Base-by-base conservation (phyloP, 2,113 vertebrate genomes). In the Mastomys natalensis region DNA sequence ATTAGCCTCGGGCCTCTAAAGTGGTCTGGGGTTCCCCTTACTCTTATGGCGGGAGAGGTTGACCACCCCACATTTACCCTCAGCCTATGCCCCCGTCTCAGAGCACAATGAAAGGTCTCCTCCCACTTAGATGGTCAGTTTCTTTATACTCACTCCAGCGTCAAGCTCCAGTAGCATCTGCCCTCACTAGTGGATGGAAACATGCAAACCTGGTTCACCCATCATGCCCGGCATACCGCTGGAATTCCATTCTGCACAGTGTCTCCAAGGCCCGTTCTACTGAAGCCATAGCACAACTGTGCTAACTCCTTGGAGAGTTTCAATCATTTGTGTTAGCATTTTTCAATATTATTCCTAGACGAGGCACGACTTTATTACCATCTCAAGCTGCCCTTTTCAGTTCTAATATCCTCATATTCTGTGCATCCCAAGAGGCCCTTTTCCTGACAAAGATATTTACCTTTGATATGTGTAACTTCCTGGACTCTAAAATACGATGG, bases 401-500 rank as follows among this genome's bases (percentile, higher is more conserved):
- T 94, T 94, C 95, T 94, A 95, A 97, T 96, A 97, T 90, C 95
- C 92, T 96, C 80, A 60, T 91, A 90, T 82, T 81, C 87, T 62
- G 21, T 43, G 70, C n/a, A 70, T 93, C 90, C 84, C 95, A 87
- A 76, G 93, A 93, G 97, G 74, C 45, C n/a, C 48, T 64, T 97
- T 88, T 90, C 95, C 90, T 95, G 74, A 98, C 78, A 94, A 92
- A 98, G 95, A 96, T 91, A 95, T 94, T 97, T 97, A 96, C 96
- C 93, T 96, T 96, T 74, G 80, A 96, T 90, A 89, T 51, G 82
- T 96, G 48, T 96, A 94, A 94, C 89, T 96, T 96, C 87, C 92
- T 84, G 84, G 78, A 94, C 94, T 93, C 89, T 94, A 91, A 93
- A 96, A 94, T 89, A 87, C 10, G 43, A 81, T 90, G 91, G 84